Percentiles rank a stretch among this genome's conserved stretches.
These are phyloP conservation scores for Chiloscyllium plagiosum DNA, from an alignment of 2,113 vertebrate genomes.

Conservation along the genomic window DNA sequence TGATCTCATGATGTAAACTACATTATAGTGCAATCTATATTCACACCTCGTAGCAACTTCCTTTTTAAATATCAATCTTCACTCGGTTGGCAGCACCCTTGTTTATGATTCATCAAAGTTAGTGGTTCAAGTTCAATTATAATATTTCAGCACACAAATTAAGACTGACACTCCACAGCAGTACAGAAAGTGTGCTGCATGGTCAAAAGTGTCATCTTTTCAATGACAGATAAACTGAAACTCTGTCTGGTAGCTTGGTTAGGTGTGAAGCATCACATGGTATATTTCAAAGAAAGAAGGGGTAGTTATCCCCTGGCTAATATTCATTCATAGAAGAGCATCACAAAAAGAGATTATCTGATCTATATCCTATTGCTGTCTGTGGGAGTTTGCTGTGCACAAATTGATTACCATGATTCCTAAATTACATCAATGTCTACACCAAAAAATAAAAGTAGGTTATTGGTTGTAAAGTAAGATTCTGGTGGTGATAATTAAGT, in stretches of 20 bases:
- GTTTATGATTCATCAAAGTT: not conserved
- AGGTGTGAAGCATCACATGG: not conserved
- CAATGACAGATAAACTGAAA: not conserved
- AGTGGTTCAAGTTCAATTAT: not conserved
- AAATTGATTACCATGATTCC: not conserved
- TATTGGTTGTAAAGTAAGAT: not conserved
- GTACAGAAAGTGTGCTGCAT: not conserved
- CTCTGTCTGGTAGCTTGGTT: not conserved
- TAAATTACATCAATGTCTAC: not conserved
- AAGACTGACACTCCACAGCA: not conserved
- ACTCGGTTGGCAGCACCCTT: not conserved
- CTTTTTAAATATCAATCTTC: not conserved
- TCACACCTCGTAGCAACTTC: not conserved
- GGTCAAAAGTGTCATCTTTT: not conserved
- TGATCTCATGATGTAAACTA: not conserved
- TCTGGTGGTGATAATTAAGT: not conserved
- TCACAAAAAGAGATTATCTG: not conserved
- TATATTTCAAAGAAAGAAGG: not conserved
- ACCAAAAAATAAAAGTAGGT: not conserved
- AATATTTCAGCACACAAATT: not conserved
- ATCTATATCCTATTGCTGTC: not conserved
- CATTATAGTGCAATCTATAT: not conserved
- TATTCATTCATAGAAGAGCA: not conserved
- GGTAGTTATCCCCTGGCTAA: not conserved
- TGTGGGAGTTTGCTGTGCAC: not conserved